Evolutionary conservation across 2,888 invertebrate species (phyloP), one percentile per base, ranked within the genome.

Genomic region (Cryptocheilus praepositus): DNA sequence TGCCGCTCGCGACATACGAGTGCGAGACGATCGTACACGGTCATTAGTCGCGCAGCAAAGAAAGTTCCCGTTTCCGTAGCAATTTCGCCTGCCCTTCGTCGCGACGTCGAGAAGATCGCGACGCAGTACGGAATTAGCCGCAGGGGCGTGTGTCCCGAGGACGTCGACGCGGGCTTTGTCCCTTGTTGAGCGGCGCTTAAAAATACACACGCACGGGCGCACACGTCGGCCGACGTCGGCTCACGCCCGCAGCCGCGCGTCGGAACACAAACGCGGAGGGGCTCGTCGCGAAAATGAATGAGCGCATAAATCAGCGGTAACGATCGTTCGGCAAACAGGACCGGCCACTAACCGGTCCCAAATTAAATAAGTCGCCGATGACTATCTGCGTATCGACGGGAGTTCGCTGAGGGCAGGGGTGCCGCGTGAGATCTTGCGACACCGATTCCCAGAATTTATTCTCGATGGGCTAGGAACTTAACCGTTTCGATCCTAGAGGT

Each of bases 281-380:
- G 61, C 45, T 69, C 79, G 72, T 74, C 71, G 67, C 62, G 79
- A 70, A 79, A 78, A 79, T 61, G 73, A 78, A 78, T 73, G 82
- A 80, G 73, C 73, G 73, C 71, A 83, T 82, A 82, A 82, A 82
- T 82, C 82, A 80, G 65, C 62, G 55, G 73, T 77, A 82, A 81
- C 80, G 82, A 80, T 74, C 81, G 79, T 73, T 79, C 71, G 60
- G 79, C 80, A 80, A 64, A 64, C 64, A 57, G 64, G 70, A 68
- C 67, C 63, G 53, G 66, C 61, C 70, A 65, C 65, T 67, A 63
- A 67, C 73, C 66, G 67, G 79, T 75, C 65, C 67, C 67, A 77
- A 79, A 79, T 79, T 80, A 79, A 79, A 79, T 79, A 79, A 79
- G 80, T 75, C 71, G 62, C 74, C 70, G 75, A 80, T 78, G 64